These are phyloP conservation scores for Dendrocincla tyrannina DNA, from an alignment of 2,797 vertebrate species.

Conservation along the genomic window DNA sequence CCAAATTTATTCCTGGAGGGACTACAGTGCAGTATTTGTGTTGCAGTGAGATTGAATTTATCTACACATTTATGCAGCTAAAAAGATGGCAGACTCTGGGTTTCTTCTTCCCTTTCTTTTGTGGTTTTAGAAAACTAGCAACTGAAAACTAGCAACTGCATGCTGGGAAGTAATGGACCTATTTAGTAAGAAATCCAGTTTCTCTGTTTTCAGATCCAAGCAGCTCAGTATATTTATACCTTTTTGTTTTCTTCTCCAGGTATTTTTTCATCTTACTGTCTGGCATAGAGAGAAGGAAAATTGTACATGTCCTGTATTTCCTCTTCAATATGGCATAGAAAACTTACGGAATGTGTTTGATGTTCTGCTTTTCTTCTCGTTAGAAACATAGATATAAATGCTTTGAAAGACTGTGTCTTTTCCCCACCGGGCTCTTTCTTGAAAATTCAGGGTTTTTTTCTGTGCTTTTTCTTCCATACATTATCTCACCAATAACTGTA, in stretches of 20 bases:
- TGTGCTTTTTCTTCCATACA: not conserved
- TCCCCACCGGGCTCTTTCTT: not conserved
- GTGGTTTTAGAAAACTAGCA: not conserved
- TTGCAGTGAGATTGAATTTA: not conserved
- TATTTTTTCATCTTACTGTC: not conserved
- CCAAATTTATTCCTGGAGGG: slow-evolving; percentile 33
- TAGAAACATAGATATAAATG: not conserved
- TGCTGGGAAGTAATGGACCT: not conserved
- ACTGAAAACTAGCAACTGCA: not conserved
- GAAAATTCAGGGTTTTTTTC: not conserved
- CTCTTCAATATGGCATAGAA: not conserved
- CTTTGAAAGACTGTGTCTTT: not conserved
- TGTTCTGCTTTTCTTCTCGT: not conserved
- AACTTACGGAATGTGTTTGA: not conserved
- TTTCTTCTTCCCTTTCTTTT: not conserved
- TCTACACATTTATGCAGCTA: not conserved
- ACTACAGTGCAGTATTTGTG: not conserved
- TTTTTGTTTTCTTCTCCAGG: fast-evolving
- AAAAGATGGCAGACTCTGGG: not conserved
- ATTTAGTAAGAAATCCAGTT: not conserved
- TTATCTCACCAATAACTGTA: not conserved
- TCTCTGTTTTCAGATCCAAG: not conserved
- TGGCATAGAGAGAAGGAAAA: not conserved
- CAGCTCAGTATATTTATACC: not conserved
- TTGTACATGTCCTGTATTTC: not conserved